phyloP scores from a whole-genome alignment of 2,113 vertebrate genomes.

The Chionis minor region DNA sequence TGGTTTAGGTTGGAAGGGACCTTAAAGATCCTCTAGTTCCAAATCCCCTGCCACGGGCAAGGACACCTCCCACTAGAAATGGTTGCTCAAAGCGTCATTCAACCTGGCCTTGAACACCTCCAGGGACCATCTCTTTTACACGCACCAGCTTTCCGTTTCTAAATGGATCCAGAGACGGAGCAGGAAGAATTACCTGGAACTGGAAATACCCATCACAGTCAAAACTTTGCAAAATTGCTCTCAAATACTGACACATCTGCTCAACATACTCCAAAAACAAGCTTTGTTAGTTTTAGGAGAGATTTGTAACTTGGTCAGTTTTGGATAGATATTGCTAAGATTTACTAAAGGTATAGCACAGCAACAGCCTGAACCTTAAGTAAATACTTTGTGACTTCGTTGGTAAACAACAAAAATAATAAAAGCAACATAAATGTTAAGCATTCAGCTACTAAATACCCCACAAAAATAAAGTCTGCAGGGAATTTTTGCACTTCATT shows the following conservation, averaged over 20 bases:
- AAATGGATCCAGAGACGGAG: background rate
- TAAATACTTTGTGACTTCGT: background rate
- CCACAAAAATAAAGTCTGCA: background rate
- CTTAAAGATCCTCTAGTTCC: no score
- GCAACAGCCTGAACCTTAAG: background rate
- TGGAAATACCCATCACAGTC: background rate
- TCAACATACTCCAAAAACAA: background rate
- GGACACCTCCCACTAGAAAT: no score
- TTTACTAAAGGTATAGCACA: background rate
- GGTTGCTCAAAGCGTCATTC: no score
- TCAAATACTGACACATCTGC: background rate
- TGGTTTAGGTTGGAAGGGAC: no score
- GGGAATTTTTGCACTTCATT: background rate
- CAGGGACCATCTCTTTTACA: background rate
- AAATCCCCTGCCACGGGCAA: no score
- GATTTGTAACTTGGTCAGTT: background rate
- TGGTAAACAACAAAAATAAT: background rate
- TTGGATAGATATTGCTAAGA: background rate
- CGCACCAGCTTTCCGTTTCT: background rate
- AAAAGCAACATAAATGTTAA: background rate
- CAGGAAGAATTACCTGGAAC: background rate
- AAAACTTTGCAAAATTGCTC: background rate
- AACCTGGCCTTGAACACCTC: no score
- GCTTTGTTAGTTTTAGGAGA: background rate
- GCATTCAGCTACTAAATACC: background rate